Evolutionary conservation across 2,113 vertebrate species (phyloP).

Genomic region (Scomber japonicus): DNA sequence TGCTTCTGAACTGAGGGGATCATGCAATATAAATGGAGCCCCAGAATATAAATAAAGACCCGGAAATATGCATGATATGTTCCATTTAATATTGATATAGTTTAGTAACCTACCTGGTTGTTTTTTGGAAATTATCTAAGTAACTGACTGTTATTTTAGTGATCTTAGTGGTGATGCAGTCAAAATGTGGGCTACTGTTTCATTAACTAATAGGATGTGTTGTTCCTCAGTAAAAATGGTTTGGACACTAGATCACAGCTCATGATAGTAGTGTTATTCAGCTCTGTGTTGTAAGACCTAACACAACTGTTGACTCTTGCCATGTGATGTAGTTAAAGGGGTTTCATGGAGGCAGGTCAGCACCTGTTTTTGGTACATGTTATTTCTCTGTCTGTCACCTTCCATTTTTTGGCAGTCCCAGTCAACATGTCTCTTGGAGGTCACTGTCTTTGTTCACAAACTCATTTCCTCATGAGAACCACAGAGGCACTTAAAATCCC

Average conservation of each 20-base stretch:
- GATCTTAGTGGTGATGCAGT: too few relatives aligned
- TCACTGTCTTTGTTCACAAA: constrained; percentile 32
- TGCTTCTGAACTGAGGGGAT: too few relatives aligned
- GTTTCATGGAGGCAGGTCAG: constrained; percentile 9
- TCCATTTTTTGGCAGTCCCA: constrained; percentile 23
- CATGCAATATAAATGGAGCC: too few relatives aligned
- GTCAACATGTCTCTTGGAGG: constrained; percentile 32
- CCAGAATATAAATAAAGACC: too few relatives aligned
- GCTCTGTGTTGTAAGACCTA: constrained; percentile 8
- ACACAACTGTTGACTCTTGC: constrained; percentile 23
- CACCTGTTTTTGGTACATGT: constrained; percentile 2
- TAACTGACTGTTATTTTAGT: too few relatives aligned
- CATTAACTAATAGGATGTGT: neutral
- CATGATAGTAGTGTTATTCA: constrained; percentile 12
- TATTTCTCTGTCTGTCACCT: constrained; percentile 40
- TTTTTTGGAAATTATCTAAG: too few relatives aligned
- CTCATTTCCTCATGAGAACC: constrained; percentile 21
- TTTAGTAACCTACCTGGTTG: too few relatives aligned
- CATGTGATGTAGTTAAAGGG: constrained; percentile 20
- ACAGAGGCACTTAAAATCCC: constrained; percentile 17
- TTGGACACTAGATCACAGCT: neutral
- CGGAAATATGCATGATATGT: too few relatives aligned
- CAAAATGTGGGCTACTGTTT: neutral
- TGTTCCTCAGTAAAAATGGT: neutral
- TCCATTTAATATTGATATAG: too few relatives aligned